These are phyloP conservation scores for Rhynchotus rufescens DNA, from an alignment of 2,797 vertebrate genomes.

Conservation along the genomic window DNA sequence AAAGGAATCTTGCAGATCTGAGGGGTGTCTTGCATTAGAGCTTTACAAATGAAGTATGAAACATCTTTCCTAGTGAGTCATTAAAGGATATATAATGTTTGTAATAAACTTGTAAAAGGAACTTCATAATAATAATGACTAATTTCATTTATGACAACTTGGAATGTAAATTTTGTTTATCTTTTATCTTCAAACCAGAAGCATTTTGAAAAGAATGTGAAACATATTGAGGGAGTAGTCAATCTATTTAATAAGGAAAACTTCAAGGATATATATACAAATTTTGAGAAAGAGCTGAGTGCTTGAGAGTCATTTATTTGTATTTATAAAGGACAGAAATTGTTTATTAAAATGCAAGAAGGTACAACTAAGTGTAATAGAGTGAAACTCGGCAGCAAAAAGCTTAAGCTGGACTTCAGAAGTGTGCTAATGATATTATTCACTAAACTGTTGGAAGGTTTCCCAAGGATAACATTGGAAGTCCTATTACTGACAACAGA, in stretches of 20 bases:
- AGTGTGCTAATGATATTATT: background rate
- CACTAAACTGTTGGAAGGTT: background rate
- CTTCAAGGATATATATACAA: background rate
- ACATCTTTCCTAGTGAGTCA: background rate
- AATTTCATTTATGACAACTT: background rate
- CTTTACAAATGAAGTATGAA: background rate
- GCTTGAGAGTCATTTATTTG: background rate
- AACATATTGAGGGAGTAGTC: background rate
- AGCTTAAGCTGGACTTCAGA: background rate
- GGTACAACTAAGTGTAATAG: background rate
- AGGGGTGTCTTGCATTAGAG: background rate
- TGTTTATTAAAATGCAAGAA: background rate
- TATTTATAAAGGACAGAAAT: background rate
- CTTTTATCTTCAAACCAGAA: background rate
- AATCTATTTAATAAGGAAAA: background rate
- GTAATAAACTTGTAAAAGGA: background rate
- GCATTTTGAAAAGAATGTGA: background rate
- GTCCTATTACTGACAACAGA: background rate
- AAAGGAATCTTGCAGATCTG: background rate
- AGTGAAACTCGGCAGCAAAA: background rate
- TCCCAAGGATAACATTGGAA: background rate
- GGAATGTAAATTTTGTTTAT: background rate
- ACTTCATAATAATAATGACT: background rate
- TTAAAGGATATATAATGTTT: background rate
- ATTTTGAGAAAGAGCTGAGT: background rate